Base-by-base conservation (phyloP, 2,888 invertebrate genomes). In the Asteroscopus sphinx region DNA sequence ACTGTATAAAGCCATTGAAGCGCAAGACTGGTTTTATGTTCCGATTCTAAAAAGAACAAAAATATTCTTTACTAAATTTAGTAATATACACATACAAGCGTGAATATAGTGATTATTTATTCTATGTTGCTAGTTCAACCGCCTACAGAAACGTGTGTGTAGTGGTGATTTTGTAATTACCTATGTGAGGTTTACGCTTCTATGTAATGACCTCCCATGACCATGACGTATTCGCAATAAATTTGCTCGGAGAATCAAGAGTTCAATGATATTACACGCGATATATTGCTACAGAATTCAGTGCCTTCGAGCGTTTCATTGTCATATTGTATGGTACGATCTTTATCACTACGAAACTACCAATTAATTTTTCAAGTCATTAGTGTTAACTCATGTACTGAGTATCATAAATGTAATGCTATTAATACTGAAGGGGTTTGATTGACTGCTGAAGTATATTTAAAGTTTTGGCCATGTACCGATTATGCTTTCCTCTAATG, bases 211-310 rank as follows among this genome's bases (percentile, higher is more conserved):
- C 66, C 68, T 73, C 67, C 79, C 77, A 77, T 80, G 80, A 77
- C 80, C 78, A 68, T 81, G 80, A 76, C 63, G 77, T 76, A 62
- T 70, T 62, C 63, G 65, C 63, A 78, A 70, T 74, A 72, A 68
- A 68, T 73, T 57, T 66, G 44, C 66, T 61, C 46, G 49, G 33
- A 12, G 62, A 68, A 56, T 62, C 63, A 64, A 72, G 74, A 82
- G 80, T 81, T 82, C 77, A 81, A 79, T 81, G 80, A 70, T 78
- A 73, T 72, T 69, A 70, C 41, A 48, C 52, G 46, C 6, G 39
- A 63, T 63, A 40, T 71, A 65, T 74, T 66, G 63, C 63, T 67
- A 66, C 57, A 69, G 48, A 72, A 76, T 77, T 74, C 63, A 65
- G 54, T 69, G 61, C 60, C 69, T 75, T 61, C 57, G 60, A 51